These are phyloP conservation scores for Subanguina moxae DNA, from an alignment of 1,140 invertebrate genomes.

Conservation along the genomic window DNA sequence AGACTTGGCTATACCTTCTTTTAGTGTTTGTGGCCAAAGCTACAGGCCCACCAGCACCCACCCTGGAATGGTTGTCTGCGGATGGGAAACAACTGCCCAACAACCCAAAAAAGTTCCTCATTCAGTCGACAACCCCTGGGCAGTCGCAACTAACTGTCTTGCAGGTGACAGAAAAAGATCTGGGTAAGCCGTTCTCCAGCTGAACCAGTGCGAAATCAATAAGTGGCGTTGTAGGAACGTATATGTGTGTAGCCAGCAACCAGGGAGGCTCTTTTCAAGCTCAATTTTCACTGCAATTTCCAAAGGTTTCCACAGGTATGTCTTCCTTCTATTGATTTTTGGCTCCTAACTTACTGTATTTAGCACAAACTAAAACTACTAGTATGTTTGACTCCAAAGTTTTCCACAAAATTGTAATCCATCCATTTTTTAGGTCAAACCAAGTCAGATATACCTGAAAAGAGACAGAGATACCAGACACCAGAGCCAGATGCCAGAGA, in stretches of 20 bases:
- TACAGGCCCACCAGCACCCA: conserved; percentile 40
- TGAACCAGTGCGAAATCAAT: neutral
- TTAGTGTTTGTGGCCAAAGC: conserved; percentile 41
- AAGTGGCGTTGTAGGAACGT: conserved; percentile 8
- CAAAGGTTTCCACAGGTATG: neutral
- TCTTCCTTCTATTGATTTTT: neutral
- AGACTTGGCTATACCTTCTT: too few relatives aligned
- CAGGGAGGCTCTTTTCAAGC: conserved; percentile 43
- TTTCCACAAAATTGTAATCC: too few relatives aligned
- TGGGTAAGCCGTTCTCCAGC: conserved; percentile 4
- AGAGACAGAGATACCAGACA: conserved; percentile 12
- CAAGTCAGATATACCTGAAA: neutral
- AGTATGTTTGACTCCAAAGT: too few relatives aligned
- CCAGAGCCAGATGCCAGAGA: conserved; percentile 39
- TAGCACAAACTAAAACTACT: neutral
- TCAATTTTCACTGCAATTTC: conserved; percentile 1
- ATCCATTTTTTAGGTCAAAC: too few relatives aligned
- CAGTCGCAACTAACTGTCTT: conserved; percentile 37
- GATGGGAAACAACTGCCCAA: conserved; percentile 32
- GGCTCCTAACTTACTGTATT: neutral
- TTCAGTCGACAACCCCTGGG: conserved; percentile 30
- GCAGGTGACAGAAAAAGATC: conserved; percentile 29
- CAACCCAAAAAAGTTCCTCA: conserved; percentile 45
- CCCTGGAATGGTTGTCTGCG: conserved; percentile 35
- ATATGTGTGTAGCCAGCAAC: conserved; percentile 44